Percentiles rank a stretch among this genome's conserved stretches.
Evolutionary conservation across 2,113 vertebrate genomes (phyloP).

Genomic region (Sardina pilchardus): DNA sequence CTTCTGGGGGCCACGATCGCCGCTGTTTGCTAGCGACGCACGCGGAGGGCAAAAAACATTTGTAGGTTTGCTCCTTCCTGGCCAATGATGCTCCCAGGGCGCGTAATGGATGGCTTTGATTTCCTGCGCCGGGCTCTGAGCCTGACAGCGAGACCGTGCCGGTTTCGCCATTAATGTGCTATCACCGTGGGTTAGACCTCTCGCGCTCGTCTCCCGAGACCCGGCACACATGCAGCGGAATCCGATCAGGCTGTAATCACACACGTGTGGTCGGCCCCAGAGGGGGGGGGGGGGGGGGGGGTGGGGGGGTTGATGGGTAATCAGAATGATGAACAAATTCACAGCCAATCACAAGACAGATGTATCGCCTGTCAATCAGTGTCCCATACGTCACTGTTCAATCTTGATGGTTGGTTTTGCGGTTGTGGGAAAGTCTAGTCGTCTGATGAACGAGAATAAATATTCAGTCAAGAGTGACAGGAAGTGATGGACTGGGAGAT

Average conservation of each 20-base stretch:
- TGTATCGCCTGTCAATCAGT: not conserved
- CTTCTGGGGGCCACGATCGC: constrained; percentile 57
- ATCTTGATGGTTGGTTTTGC: not conserved
- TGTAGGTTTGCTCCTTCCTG: constrained; percentile 9
- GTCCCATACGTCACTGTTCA: not conserved
- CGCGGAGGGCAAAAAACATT: constrained; percentile 22
- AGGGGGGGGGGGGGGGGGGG: constrained; percentile 47
- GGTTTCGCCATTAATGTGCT: constrained; percentile 71
- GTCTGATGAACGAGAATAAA: not conserved
- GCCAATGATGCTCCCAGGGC: constrained; percentile 30
- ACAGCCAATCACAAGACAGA: not conserved
- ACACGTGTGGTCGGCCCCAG: constrained; percentile 60
- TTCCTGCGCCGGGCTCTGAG: constrained; percentile 54
- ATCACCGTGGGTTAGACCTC: constrained; percentile 63
- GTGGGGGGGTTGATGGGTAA: constrained; percentile 48
- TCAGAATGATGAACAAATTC: constrained; percentile 51
- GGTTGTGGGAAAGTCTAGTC: not conserved
- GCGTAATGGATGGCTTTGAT: constrained; percentile 54
- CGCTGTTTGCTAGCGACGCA: not conserved
- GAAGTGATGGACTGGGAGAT: no score
- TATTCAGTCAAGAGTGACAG: no score
- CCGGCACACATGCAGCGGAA: constrained; percentile 68
- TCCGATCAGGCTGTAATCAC: constrained; percentile 68
- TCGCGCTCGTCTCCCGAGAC: constrained; percentile 62
- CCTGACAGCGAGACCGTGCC: constrained; percentile 62